These are phyloP conservation scores for Bos javanicus DNA, from an alignment of 2,113 vertebrate species.

Conservation along the genomic window DNA sequence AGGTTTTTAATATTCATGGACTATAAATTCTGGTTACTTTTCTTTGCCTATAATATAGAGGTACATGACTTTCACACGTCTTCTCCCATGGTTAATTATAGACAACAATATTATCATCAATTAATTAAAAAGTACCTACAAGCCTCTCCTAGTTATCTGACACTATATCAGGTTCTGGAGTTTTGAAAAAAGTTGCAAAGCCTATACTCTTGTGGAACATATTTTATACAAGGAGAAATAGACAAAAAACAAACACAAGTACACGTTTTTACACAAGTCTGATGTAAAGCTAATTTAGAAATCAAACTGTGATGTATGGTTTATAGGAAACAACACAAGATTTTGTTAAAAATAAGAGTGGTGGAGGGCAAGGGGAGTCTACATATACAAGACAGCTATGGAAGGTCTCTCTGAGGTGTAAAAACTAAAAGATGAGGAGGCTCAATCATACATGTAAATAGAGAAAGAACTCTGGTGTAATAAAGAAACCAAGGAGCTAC, in stretches of 20 bases:
- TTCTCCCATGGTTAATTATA: neutral
- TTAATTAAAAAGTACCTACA: neutral
- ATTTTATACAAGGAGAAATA: neutral
- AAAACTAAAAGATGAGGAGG: neutral
- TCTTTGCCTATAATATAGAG: neutral
- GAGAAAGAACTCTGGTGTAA: neutral
- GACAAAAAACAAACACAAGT: neutral
- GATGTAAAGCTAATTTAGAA: neutral
- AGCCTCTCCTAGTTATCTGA: neutral
- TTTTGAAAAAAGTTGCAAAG: neutral
- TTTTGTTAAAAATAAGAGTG: neutral
- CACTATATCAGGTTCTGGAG: neutral
- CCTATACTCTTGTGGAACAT: neutral
- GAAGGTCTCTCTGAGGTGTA: neutral
- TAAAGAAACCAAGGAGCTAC: neutral
- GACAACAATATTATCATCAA: neutral
- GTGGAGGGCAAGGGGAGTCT: neutral
- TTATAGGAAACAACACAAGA: neutral
- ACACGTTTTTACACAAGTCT: neutral
- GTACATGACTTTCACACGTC: neutral
- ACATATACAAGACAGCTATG: neutral
- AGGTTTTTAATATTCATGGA: neutral
- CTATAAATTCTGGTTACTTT: neutral
- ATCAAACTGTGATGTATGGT: neutral
- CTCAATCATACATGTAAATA: neutral